Base-by-base conservation (phyloP, 2,888 invertebrate genomes). In the Tachina fera region DNA sequence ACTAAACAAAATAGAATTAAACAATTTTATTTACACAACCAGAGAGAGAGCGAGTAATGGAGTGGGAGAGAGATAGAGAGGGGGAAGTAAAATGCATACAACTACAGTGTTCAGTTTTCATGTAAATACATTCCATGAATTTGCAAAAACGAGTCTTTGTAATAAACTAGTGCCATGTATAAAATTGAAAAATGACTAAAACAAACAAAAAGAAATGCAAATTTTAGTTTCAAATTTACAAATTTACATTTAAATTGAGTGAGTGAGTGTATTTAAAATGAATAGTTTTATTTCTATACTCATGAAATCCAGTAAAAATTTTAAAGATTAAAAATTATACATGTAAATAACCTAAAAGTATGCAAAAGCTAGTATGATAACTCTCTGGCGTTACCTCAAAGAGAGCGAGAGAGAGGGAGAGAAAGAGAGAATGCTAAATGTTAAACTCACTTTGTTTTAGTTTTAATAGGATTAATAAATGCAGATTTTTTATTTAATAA, bases 191-290 rank as follows among this genome's bases (percentile, higher is more conserved):
- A 49, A n/a, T n/a, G 13, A 49, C 31, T 31, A n/a, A 8, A 49
- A 49, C 8, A 49, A 67, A 39, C 47, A 63, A n/a, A 6, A 9
- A 41, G 11, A 13, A 13, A 8, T 13, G 51, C 10, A 75, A 53
- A 9, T 75, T 51, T 31, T 5, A 31, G 6, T 6, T 6, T 6
- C 31, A 31, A 8, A n/a, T 22, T 8, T 43, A 19, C 13, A 41
- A 77, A 68, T 60, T 60, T 68, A 49, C 77, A 68, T 77, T 60
- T 60, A 77, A 77, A 77, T 77, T 77, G 58, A 77, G 60, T 68
- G 47, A 60, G 10, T 6, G 22, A 19, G 41, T 58, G 31, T 41
- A 63, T 63, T 75, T 75, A 14, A 65, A 65, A 31, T 51, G 11
- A 43, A 49, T 43, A 47, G 49, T 49, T 77, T 68, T 51, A 68